Evolutionary conservation across 2,888 invertebrate species (phyloP).

Genomic region (Netelia fuscicornis): DNA sequence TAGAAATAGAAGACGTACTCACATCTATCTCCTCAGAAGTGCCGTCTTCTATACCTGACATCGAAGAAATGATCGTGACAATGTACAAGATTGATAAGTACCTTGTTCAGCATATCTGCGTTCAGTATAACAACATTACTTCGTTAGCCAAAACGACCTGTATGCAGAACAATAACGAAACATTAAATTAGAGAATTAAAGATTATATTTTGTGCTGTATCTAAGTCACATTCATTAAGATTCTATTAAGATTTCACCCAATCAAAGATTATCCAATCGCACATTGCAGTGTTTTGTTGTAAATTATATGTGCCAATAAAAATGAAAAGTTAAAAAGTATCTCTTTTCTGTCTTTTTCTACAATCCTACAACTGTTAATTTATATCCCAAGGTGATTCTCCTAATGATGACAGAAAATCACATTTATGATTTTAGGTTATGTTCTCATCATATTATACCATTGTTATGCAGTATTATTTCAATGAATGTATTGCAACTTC

Average conservation of each 20-base stretch:
- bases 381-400: not conserved
- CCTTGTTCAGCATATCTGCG: slow-evolving; percentile 12
- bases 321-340: no score
- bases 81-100: not conserved
- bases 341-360: not conserved
- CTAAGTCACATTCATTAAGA: not conserved
- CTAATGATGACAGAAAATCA: not conserved
- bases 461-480: not conserved
- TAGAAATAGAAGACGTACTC: slow-evolving; percentile 50
- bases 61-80: slow-evolving; percentile 19
- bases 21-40: slow-evolving; percentile 54
- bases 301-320: no score
- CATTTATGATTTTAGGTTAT: slow-evolving; percentile 5
- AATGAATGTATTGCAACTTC: no score
- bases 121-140: not conserved
- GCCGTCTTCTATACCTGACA: slow-evolving; percentile 46
- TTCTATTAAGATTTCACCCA: not conserved
- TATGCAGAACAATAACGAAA: not conserved
- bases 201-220: not conserved
- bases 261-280: no score
- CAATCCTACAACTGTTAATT: not conserved
- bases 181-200: not conserved
- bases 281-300: no score
- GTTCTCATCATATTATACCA: not conserved
- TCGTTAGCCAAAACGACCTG: slow-evolving; percentile 1